A percentile compares a stretch with the other conserved stretches of the same genome.
These are phyloP conservation scores for Larimichthys crocea DNA, from an alignment of 2,113 vertebrate species.

Conservation along the genomic window DNA sequence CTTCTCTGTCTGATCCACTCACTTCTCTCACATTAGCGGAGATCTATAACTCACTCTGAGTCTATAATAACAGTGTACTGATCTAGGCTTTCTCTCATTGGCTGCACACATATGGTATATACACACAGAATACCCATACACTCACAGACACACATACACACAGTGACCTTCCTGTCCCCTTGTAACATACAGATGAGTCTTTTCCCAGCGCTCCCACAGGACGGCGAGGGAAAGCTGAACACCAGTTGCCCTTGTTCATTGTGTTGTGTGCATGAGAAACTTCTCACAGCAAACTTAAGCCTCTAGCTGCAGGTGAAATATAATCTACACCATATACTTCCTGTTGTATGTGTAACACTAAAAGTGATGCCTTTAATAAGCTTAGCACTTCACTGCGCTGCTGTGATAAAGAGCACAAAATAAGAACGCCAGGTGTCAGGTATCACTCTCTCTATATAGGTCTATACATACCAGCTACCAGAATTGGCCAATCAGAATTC, in stretches of 20 bases:
- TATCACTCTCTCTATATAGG: too few species aligned
- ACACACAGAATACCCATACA: slow-evolving; percentile 23
- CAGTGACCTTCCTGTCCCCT: slow-evolving; percentile 52
- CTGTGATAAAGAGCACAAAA: neutral
- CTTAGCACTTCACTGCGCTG: neutral
- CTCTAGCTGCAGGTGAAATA: slow-evolving; percentile 1
- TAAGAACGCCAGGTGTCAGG: too few species aligned
- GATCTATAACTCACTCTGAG: slow-evolving; percentile 3
- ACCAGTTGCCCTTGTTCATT: slow-evolving; percentile 54
- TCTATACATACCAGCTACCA: too few species aligned
- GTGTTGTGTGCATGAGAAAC: slow-evolving; percentile 10
- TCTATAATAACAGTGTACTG: slow-evolving; percentile 6
- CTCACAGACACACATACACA: slow-evolving; percentile 22
- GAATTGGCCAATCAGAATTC: too few species aligned
- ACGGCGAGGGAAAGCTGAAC: slow-evolving; percentile 35
- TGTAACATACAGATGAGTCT: slow-evolving; percentile 59
- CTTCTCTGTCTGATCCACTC: slow-evolving; percentile 13
- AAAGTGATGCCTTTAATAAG: neutral
- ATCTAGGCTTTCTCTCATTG: slow-evolving; percentile 11
- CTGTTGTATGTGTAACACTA: neutral
- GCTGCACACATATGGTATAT: slow-evolving; percentile 7
- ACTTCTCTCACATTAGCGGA: slow-evolving; percentile 4
- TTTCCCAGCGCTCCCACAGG: slow-evolving; percentile 48
- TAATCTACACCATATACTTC: slow-evolving; percentile 1
- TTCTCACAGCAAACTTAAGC: slow-evolving; percentile 13